Base-by-base conservation (phyloP, 1,140 invertebrate species). In the Schlechtendalia chinensis region DNA sequence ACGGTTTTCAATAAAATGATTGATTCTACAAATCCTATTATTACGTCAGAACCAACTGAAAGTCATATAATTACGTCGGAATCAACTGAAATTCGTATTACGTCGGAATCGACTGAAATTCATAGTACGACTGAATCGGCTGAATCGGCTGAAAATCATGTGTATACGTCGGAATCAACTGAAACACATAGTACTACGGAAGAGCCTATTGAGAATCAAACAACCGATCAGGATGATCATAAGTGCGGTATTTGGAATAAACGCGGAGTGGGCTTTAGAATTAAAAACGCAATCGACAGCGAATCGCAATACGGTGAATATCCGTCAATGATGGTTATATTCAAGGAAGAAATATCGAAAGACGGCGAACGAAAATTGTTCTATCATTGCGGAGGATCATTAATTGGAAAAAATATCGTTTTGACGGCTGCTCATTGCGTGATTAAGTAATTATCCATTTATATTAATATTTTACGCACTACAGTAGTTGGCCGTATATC, bases 311-410 rank as follows among this genome's bases (percentile, higher is more conserved):
- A 56, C 50, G 83, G 83, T 17, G 87, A 88, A 83, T 88, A 87
- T 83, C 87, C 88, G 11, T 88, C 87, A 87, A 88, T 88, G 92
- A 90, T 93, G 0, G 93, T 93, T 0, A 87, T 95, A 74, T 86
- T 94, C 11, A 88, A 86, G 84, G 89, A 88, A 84, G 89, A 92
- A 81, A 83, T 84, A 3, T 86, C 91, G 12, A 69, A 45, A 19
- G 12, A 32, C n/a, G 39, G 6, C 16, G 22, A 47, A 50, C n/a
- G 22, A 45, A n/a, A 47, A 4, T 91, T 91, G 82, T 88, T 91
- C 14, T 93, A 93, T 84, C 89, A 93, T 77, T 93, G 93, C 79
- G 93, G 93, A 0, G 93, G 91, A 1, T 89, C 92, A 6, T 86
- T 95, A 4, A 93, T 95, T 81, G 90, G 92, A 83, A 88, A 88